A percentile compares a stretch with the other conserved stretches of the same genome.
These are phyloP conservation scores for Dendroctonus ponderosae DNA, from an alignment of 1,140 invertebrate species.

Conservation along the genomic window DNA sequence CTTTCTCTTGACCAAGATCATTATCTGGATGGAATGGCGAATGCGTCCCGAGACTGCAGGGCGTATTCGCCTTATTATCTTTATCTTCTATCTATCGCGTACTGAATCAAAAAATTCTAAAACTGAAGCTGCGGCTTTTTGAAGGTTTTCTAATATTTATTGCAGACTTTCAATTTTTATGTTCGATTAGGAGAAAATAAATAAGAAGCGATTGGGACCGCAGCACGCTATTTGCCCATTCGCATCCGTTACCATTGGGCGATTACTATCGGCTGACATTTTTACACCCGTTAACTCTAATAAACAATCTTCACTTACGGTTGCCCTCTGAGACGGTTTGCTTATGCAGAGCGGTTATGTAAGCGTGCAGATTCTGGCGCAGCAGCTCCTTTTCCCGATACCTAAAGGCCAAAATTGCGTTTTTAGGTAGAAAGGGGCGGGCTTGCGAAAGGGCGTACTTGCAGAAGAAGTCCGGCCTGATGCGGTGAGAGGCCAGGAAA, in stretches of 20 bases:
- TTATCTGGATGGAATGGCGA: no score
- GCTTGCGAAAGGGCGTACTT: conserved; percentile 39
- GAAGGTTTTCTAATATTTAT: no score
- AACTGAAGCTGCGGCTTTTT: no score
- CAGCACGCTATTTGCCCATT: conserved; percentile 7
- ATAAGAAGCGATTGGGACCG: not conserved
- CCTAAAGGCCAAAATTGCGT: not conserved
- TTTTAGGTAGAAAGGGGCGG: not conserved
- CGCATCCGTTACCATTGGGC: not conserved
- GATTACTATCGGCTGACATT: conserved; percentile 3
- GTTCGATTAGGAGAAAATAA: no score
- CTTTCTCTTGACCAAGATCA: no score
- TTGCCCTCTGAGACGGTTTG: conserved; percentile 42
- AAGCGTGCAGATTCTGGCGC: conserved; percentile 2
- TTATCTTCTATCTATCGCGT: no score
- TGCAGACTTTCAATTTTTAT: no score
- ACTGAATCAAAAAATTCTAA: no score
- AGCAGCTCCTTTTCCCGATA: conserved; percentile 7
- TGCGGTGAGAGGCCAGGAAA: conserved; percentile 61
- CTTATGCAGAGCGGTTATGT: conserved; percentile 1
- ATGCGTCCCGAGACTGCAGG: no score
- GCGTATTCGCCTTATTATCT: no score
- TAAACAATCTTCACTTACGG: not conserved
- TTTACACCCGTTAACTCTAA: not conserved
- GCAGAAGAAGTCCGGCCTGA: conserved; percentile 66